phyloP scores from a whole-genome alignment of 2,797 vertebrate species.

The Pampus argenteus region DNA sequence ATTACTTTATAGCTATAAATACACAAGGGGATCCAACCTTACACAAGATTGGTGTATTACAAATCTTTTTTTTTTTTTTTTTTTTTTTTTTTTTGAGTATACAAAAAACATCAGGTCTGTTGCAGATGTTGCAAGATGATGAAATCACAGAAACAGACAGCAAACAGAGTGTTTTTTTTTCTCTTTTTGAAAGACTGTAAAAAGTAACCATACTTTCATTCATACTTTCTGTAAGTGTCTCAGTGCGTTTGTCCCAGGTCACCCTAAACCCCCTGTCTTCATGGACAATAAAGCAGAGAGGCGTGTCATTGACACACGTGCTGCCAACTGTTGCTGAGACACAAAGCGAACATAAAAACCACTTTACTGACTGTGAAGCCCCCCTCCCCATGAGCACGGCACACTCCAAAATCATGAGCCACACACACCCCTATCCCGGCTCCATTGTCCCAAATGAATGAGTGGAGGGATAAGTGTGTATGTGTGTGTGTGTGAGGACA shows the following conservation, averaged over 20 bases:
- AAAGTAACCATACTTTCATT: slow-evolving; percentile 7
- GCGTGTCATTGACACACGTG: slow-evolving; percentile 89
- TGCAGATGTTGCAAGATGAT: slow-evolving; percentile 70
- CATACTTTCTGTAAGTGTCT: too few species aligned
- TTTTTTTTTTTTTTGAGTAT: slow-evolving; percentile 20
- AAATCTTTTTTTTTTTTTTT: slow-evolving; percentile 34
- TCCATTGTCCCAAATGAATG: slow-evolving; percentile 84
- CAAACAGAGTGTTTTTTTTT: slow-evolving; percentile 45
- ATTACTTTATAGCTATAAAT: slow-evolving; percentile 41
- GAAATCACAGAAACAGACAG: slow-evolving; percentile 56
- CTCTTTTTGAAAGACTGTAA: slow-evolving; percentile 6
- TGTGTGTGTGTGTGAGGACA: slow-evolving; percentile 84
- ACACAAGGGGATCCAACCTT: slow-evolving; percentile 19
- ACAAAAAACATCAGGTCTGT: slow-evolving; percentile 28
- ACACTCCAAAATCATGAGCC: slow-evolving; percentile 79
- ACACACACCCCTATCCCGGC: slow-evolving; percentile 60
- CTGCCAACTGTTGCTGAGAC: slow-evolving; percentile 94
- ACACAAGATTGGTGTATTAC: slow-evolving; percentile 11
- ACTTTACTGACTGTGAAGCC: slow-evolving; percentile 79
- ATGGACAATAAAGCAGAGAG: slow-evolving; percentile 75
- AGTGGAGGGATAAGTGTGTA: slow-evolving; percentile 68
- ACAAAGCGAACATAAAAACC: slow-evolving; percentile 82
- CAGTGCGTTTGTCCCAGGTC: slow-evolving; percentile 54
- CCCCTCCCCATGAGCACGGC: slow-evolving; percentile 72
- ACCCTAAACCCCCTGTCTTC: slow-evolving; percentile 61